Percentiles rank a stretch among this genome's conserved stretches.
Evolutionary conservation across 2,113 vertebrate species (phyloP).

Genomic region (Pao palembangensis): DNA sequence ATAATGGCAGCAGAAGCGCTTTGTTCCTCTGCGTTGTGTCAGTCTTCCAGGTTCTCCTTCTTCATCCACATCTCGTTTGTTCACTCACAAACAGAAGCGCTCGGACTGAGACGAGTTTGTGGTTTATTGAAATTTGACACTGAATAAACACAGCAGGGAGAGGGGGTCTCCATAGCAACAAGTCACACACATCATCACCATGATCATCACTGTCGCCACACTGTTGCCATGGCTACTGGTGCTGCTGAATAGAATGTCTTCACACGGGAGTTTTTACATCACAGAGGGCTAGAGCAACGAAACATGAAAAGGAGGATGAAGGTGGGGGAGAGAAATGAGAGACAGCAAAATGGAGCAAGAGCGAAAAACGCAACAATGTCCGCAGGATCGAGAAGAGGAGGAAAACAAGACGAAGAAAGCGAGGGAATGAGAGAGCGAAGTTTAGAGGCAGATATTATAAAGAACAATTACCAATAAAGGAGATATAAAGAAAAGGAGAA

Average conservation of each 20-base stretch:
- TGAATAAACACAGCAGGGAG: slow-evolving; percentile 44
- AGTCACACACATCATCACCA: slow-evolving; percentile 45
- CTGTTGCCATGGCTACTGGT: slow-evolving; percentile 55
- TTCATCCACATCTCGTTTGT: background rate
- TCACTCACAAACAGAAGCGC: background rate
- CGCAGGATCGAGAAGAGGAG: no score
- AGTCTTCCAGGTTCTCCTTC: no score
- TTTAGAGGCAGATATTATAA: background rate
- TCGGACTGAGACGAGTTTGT: slow-evolving; percentile 20
- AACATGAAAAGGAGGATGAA: background rate
- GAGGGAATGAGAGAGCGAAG: background rate
- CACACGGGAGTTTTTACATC: slow-evolving; percentile 53
- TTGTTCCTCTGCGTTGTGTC: no score
- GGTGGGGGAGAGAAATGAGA: background rate
- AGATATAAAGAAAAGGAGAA: background rate
- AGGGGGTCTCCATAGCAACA: slow-evolving; percentile 57
- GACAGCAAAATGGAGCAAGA: no score
- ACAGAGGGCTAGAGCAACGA: slow-evolving; percentile 30
- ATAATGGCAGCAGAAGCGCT: no score
- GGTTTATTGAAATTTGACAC: slow-evolving; percentile 66
- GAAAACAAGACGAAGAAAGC: background rate
- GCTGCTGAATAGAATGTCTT: slow-evolving; percentile 42
- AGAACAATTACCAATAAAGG: background rate
- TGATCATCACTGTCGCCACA: slow-evolving; percentile 48
- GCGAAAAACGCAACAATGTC: background rate